Percentiles rank a stretch among this genome's conserved stretches.
These are phyloP conservation scores for Lemur catta DNA, from an alignment of 2,797 vertebrate species.

Conservation along the genomic window DNA sequence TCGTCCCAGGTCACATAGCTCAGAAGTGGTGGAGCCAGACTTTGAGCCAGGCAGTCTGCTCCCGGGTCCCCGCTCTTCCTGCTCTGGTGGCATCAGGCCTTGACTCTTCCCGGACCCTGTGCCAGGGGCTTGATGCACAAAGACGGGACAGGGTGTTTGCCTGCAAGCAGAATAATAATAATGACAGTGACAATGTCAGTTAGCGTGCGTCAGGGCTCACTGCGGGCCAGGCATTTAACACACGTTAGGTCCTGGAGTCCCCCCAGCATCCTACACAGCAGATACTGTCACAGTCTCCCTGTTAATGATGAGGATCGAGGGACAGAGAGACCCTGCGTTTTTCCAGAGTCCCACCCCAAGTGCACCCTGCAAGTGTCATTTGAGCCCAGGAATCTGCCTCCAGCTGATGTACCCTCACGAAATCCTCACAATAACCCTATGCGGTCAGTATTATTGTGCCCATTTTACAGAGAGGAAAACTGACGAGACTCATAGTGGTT, in stretches of 20 bases:
- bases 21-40: not conserved
- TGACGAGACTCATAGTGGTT: accelerated
- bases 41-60: not conserved
- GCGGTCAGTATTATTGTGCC: accelerated
- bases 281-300: not conserved
- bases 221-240: accelerated
- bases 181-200: accelerated
- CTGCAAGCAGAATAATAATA: not conserved
- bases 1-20: not conserved
- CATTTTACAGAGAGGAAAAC: not conserved
- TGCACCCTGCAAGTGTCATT: not conserved
- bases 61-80: not conserved
- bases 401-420: accelerated
- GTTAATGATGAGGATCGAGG: not conserved
- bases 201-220: accelerated
- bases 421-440: not conserved
- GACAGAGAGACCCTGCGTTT: not conserved
- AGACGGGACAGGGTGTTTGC: not conserved
- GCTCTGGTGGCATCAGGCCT: accelerated
- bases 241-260: not conserved
- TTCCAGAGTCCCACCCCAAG: not conserved
- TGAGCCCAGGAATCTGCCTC: not conserved
- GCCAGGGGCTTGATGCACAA: not conserved
- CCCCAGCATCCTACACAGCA: not conserved
- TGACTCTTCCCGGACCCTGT: not conserved